Evolutionary conservation across 1,140 invertebrate genomes (phyloP).

Genomic region (Rhopalosiphum padi): DNA sequence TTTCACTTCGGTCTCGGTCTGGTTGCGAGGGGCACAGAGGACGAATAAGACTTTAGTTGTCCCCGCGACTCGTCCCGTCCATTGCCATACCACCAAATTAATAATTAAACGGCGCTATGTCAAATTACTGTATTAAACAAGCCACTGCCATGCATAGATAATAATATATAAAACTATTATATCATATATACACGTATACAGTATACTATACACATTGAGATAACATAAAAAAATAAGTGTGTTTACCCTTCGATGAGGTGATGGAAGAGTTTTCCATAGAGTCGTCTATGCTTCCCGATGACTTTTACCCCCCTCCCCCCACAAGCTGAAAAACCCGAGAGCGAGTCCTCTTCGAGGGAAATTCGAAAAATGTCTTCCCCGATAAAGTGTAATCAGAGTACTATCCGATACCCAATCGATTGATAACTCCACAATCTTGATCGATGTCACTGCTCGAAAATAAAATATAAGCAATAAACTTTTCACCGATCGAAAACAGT

Average conservation of each 20-base stretch:
- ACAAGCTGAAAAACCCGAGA: no score
- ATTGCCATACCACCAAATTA: background rate
- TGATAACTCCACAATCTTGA: background rate
- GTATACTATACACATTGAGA: background rate
- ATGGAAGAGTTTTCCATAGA: background rate
- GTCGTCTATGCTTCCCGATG: background rate
- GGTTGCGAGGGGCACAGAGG: background rate
- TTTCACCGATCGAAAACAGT: background rate
- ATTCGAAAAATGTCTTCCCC: background rate
- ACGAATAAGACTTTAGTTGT: slow-evolving; percentile 15
- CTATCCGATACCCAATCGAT: background rate
- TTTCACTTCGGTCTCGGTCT: background rate
- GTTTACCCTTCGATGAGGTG: no score
- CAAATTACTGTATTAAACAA: slow-evolving; percentile 21
- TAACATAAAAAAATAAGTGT: background rate
- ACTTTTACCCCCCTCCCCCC: background rate
- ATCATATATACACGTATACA: background rate
- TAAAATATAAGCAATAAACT: background rate
- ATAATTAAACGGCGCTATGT: slow-evolving; percentile 52
- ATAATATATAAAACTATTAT: background rate
- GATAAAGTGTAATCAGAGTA: background rate
- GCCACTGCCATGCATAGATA: background rate
- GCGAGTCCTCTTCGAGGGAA: background rate
- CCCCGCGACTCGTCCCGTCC: background rate
- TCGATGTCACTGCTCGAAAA: background rate